phyloP scores from a whole-genome alignment of 2,797 vertebrate genomes.

The Pangasius larnaudii region DNA sequence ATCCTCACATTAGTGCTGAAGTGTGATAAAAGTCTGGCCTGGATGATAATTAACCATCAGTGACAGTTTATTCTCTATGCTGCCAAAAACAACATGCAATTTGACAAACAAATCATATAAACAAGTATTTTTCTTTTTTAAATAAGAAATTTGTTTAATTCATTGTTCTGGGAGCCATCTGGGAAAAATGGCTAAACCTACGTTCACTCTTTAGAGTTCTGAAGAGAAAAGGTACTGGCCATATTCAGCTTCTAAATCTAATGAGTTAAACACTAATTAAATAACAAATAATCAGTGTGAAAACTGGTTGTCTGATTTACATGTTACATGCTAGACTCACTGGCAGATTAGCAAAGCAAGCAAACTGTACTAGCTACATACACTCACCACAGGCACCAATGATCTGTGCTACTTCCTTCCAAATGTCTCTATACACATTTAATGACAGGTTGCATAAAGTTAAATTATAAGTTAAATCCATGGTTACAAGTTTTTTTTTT shows the following conservation, averaged over 20 bases:
- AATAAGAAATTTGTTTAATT: background rate
- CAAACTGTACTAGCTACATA: background rate
- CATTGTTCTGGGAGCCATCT: background rate
- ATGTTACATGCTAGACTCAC: background rate
- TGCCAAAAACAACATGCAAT: background rate
- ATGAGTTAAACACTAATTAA: background rate
- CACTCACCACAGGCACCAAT: background rate
- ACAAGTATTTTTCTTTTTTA: no score
- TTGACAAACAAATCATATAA: background rate
- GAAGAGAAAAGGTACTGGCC: background rate
- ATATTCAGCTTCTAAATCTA: background rate
- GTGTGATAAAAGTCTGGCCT: conserved; percentile 25
- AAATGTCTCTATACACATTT: background rate
- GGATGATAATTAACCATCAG: conserved; percentile 29
- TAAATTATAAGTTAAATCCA: background rate
- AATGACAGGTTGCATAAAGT: background rate
- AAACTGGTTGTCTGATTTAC: background rate
- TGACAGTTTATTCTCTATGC: background rate
- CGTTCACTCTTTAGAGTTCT: background rate
- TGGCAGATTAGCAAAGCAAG: background rate
- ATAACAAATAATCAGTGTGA: no score
- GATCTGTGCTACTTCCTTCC: background rate
- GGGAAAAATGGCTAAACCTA: background rate
- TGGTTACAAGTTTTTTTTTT: background rate
- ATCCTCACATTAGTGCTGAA: conserved; percentile 27